Conservation (phyloP, 2,888 invertebrate species). For the Melinaea marsaeus region DNA sequence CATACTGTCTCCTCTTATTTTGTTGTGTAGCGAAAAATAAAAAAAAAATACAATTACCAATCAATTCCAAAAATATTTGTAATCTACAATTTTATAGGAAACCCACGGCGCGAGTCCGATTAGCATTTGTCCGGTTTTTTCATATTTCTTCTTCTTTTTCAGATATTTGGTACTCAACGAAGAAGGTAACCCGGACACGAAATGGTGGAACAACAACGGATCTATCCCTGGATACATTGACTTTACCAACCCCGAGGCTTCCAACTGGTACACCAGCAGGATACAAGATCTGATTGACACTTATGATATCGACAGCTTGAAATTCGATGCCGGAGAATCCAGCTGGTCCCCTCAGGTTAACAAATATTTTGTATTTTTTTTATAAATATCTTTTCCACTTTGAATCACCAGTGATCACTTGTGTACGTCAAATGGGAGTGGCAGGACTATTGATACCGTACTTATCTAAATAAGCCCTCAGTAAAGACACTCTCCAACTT, state of each 20-base stretch:
- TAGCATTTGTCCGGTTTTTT: background rate
- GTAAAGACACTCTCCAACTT: no score
- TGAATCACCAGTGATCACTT: background rate
- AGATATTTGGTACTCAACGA: conserved; percentile 75
- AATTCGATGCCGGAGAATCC: conserved; percentile 90
- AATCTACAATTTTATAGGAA: no score
- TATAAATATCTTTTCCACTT: background rate
- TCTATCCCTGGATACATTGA: conserved; percentile 81
- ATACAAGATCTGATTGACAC: conserved; percentile 74
- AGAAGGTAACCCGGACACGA: conserved; percentile 64
- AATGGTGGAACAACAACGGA: conserved; percentile 78
- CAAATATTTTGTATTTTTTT: no score
- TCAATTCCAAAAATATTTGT: no score
- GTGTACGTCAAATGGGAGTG: background rate
- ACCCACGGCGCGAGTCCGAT: no score
- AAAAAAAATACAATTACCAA: no score
- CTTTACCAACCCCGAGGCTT: conserved; percentile 83
- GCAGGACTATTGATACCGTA: no score
- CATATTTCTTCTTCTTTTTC: conserved; percentile 15
- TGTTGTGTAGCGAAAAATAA: no score
- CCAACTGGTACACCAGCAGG: conserved; percentile 77
- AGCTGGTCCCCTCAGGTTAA: conserved; percentile 81
- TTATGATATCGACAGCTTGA: conserved; percentile 84
- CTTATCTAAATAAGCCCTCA: no score
- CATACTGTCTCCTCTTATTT: no score